Evolutionary conservation across 2,797 vertebrate species (phyloP), one percentile per base, ranked within the genome.

Genomic region (Clarias platycephalus): DNA sequence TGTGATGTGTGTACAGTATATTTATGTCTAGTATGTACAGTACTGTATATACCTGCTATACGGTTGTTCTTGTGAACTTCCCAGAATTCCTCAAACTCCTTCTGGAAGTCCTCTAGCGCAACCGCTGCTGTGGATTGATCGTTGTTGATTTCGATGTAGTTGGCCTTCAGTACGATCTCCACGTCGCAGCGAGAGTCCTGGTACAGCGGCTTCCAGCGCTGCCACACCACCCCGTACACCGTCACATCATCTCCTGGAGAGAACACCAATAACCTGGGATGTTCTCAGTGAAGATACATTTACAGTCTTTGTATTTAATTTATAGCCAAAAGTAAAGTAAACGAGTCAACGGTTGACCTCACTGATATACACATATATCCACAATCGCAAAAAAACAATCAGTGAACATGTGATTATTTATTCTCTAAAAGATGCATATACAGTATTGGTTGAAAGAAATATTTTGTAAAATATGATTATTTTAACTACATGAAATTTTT

Each of bases 81-180:
- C 98, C 98, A 99, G 93, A 98, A 99, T 68, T 95, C 95, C 85
- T 96, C 92, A 91, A 97, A 97, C 87, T 99, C 97, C 85, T 95
- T 97, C 87, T 95, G 95, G 83, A 95, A 90, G 2, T 99, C 97
- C 84, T 96, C 97, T 86, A 96, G 93, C 80, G 96, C 92, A 60
- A 95, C 82, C 55, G 95, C 88, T 4, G 95, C 93, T 1, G 92
- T 90, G 37, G 95, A 91, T 86, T 97, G 96, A 81, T 97, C 96
- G 78, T 98, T 98, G 91, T 98, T 98, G 31, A 99, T 96, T 90
- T 98, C 96, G 22, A 99, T 84, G 5, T 97, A 96, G 92, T 99
- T 99, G 15, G 97, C 97, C 91, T 96, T 97, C 83, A 99, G 91
- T 72, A 97, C 97, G 76, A 99, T 94, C 90, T 99, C 98, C 89